Evolutionary conservation across 1,140 invertebrate species (phyloP), one percentile per base, ranked within the genome.

Genomic region (Magallana angulata): DNA sequence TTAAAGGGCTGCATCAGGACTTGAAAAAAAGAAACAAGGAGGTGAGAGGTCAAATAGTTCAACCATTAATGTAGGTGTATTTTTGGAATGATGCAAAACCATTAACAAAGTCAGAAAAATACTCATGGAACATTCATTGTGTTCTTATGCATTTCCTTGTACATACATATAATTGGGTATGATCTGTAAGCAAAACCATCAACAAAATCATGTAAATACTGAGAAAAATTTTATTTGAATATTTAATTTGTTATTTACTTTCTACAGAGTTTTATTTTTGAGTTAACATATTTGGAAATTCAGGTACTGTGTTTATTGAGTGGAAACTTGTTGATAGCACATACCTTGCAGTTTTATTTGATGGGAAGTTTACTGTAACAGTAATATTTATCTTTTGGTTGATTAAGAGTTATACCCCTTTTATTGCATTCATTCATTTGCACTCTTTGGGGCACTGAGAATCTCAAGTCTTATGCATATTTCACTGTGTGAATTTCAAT

Each of bases 1-100:
- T 93, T 24, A 87, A 91, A 58, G 92, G 92, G 1, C 86, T 93
- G 24, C 89, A 90, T 11, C 48, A 82, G 12, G 82, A 88, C 0
- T 48, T 92, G 1, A 85, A 87, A n/a, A 86, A 88, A 18, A 92
- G 91, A 62, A 89, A 89, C 6, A 90, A 90, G 56, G 89, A 92
- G 91, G 92, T 92, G 88, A 36, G 76, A 48, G 68, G 68, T 14
- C 60, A 64, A 64, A 64, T 48, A 5, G 5, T 48, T 48, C 36
- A 48, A 48, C 36, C 36, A 48, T 48, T 48, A 48, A 48, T 48
- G 36, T 48, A 36, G 1, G 4, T 36, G 36, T 48, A 48, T 48
- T 48, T 48, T 48, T 48, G 36, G 36, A 4, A 48, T 48, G 36
- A 48, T 48, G 3, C 36, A 48, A 48, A 48, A 48, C 36, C 36